Evolutionary conservation across 92 coral and sea anemone genomes (phyloP).

Genomic region (Bergia sp.): DNA sequence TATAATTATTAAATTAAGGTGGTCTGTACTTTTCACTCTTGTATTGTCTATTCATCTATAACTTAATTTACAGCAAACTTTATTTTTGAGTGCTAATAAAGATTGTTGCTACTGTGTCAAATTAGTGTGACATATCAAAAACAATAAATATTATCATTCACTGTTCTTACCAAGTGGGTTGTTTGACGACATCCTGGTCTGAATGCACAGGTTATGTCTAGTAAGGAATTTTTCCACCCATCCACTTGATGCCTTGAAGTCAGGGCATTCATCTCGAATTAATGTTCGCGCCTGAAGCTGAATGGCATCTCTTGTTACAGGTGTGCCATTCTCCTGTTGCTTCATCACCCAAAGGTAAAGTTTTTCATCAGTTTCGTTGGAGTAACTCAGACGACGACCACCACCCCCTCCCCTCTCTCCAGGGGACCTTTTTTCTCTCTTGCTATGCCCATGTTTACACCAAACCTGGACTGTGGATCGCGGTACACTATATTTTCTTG

Average conservation of each 20-base stretch:
- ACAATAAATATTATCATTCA: too few species aligned
- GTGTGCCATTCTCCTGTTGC: slow-evolving; percentile 89
- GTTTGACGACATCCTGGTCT: slow-evolving; percentile 85
- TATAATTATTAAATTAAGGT: too few species aligned
- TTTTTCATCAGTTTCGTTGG: slow-evolving; percentile 95
- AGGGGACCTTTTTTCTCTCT: slow-evolving; percentile 80
- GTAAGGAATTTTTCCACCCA: slow-evolving; percentile 98
- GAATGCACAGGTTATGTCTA: slow-evolving; percentile 84
- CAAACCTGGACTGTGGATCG: slow-evolving; percentile 91
- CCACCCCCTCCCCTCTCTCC: slow-evolving; percentile 72
- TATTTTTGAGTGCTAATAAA: background rate
- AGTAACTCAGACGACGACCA: slow-evolving; percentile 93
- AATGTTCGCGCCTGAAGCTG: slow-evolving; percentile 86
- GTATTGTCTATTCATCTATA: too few species aligned
- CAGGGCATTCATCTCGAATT: slow-evolving; percentile 95
- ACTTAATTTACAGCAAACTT: background rate
- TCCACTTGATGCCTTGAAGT: slow-evolving; percentile 98
- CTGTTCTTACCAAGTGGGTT: slow-evolving; percentile 73
- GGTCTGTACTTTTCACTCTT: too few species aligned
- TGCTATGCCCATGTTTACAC: slow-evolving; percentile 80
- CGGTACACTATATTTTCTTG: slow-evolving; percentile 81
- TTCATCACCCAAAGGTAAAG: slow-evolving; percentile 92
- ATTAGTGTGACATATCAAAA: too few species aligned
- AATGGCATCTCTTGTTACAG: slow-evolving; percentile 94
- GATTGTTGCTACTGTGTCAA: background rate